Conservation (phyloP, 2,113 vertebrate species). For the Psettodes erumei region DNA sequence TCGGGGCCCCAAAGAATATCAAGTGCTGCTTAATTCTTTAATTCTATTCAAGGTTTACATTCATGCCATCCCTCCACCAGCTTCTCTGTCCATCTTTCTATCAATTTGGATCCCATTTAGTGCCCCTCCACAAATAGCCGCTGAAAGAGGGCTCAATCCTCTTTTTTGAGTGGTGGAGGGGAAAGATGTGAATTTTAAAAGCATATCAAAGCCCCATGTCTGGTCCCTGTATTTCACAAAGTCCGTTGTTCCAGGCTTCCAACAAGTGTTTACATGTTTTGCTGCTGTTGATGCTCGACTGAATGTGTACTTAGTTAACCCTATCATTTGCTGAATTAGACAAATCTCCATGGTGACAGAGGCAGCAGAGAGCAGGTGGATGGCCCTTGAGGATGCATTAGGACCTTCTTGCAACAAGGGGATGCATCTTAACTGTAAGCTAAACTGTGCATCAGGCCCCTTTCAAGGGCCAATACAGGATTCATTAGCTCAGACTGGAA, state of each 20-base stretch:
- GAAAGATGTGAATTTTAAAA: conserved; percentile 71
- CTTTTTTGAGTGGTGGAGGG: conserved; percentile 41
- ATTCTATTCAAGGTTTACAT: conserved; percentile 74
- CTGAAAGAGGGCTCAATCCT: conserved; percentile 52
- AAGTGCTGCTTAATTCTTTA: conserved; percentile 77
- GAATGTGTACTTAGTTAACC: conserved; percentile 72
- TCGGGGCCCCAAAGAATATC: conserved; percentile 66
- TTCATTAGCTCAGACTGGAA: conserved; percentile 31
- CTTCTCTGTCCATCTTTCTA: conserved; percentile 57
- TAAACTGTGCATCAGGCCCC: conserved; percentile 49
- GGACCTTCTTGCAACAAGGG: conserved; percentile 62
- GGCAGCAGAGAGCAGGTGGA: conserved; percentile 65
- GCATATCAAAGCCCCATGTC: conserved; percentile 72
- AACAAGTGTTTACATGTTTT: conserved; percentile 75
- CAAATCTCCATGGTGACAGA: conserved; percentile 75
- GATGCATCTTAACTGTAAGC: conserved; percentile 59
- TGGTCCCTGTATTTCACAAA: conserved; percentile 45
- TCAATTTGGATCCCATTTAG: conserved; percentile 67
- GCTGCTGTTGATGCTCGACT: conserved; percentile 53
- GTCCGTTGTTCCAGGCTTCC: conserved; percentile 61
- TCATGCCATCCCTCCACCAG: conserved; percentile 55
- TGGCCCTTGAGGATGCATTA: conserved; percentile 78
- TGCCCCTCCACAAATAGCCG: conserved; percentile 48
- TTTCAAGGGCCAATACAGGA: conserved; percentile 40
- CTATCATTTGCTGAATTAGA: conserved; percentile 66